Percentiles rank a stretch among this genome's conserved stretches.
Conservation (phyloP, 2,888 invertebrate species). For the Conops quadrifasciatus region DNA sequence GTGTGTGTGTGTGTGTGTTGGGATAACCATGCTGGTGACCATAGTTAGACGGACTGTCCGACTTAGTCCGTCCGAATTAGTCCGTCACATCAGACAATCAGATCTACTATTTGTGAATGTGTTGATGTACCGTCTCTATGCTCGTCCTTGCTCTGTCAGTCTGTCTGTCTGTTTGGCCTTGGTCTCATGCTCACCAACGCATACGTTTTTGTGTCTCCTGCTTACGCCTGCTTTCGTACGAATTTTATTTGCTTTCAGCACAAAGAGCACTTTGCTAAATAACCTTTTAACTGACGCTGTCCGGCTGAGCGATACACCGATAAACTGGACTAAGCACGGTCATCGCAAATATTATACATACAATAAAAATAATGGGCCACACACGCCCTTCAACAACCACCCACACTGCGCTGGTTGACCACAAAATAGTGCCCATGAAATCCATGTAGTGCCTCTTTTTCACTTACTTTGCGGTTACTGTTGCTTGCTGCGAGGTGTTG, state of each 20-base stretch:
- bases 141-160: not conserved
- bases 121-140: not conserved
- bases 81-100: no score
- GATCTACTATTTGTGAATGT: no score
- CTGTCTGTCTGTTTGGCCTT: not conserved
- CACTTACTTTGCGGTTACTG: conserved; percentile 16
- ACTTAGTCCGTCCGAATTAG: no score
- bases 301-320: not conserved
- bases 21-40: not conserved
- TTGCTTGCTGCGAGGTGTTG: no score
- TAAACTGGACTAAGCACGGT: not conserved
- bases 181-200: not conserved
- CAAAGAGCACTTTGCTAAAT: conserved; percentile 21
- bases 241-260: conserved; percentile 23
- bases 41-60: not conserved
- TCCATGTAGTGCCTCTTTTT: conserved; percentile 17
- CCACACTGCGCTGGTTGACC: no score
- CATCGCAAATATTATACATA: conserved; percentile 18
- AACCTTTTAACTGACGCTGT: not conserved
- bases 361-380: conserved; percentile 22
- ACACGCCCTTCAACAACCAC: not conserved
- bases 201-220: not conserved
- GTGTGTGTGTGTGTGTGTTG: not conserved
- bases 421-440: not conserved
- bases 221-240: not conserved